Base-by-base conservation (phyloP, 2,888 invertebrate genomes). In the Galeruca laticollis region DNA sequence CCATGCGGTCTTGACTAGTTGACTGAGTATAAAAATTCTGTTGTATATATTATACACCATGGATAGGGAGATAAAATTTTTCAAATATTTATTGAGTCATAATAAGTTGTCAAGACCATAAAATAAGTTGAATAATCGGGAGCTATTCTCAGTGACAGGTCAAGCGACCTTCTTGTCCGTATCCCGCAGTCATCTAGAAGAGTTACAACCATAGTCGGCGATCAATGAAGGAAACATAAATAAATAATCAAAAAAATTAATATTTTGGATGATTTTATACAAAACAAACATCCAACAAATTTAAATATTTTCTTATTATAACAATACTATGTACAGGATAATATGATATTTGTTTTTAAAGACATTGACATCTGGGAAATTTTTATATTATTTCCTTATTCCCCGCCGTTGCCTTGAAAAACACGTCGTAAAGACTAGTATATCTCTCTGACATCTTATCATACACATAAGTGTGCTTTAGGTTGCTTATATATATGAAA, bases 51-150 rank as follows among this genome's bases (percentile, higher is more conserved):
- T n/a, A n/a, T n/a, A n/a, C n/a, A 31, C 79, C 80, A 79, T 61
- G 68, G 60, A 68, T 62, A 31, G 18, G 52, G 57, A 66, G 78
- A 79, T 79, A 79, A 81, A 80, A 81, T 69, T 82, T 82, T 82
- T 81, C 78, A 76, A 76, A 80, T 84, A 84, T 84, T 84, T 85
- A 85, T 84, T 82, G 82, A 84, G 84, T 84, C 84, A 83, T 85
- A 84, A 84, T 84, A 83, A 81, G 80, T 82, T 84, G 82, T 84
- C 84, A 81, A 82, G 83, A 82, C 77, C 81, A 83, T 85, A 85
- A 85, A 85, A 78, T 80, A 82, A 79, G 79, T 81, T 79, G 81
- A 82, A 82, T 81, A 82, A 82, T 83, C 82, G 82, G 84, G 80
- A 83, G 83, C 82, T 78, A 77, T 76, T 79, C 74, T 69, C 73